phyloP scores from a whole-genome alignment of 2,888 invertebrate genomes.

The Callosobruchus maculatus region DNA sequence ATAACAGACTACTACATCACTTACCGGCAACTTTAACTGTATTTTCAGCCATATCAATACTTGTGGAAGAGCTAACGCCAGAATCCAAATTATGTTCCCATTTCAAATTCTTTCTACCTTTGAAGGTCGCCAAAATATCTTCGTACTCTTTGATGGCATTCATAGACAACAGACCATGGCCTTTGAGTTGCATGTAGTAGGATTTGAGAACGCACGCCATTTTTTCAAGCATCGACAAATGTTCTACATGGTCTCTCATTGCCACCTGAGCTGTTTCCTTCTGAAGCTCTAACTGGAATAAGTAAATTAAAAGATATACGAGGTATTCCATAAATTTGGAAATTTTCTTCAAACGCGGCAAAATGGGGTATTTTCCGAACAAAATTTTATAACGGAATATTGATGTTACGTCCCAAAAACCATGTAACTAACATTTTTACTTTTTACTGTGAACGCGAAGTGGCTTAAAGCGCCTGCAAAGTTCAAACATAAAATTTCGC shows the following conservation, averaged over 20 bases:
- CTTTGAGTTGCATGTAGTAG: constrained; percentile 58
- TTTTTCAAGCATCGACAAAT: constrained; percentile 31
- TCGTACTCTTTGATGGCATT: constrained; percentile 57
- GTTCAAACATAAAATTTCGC: no score
- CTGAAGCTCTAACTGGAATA: constrained; percentile 27
- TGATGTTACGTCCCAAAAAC: no score
- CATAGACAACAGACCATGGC: constrained; percentile 58
- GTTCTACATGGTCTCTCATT: constrained; percentile 31
- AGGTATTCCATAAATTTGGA: no score
- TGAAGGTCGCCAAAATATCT: constrained; percentile 57
- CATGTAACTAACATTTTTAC: no score
- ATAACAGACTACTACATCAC: neutral
- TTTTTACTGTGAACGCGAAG: no score
- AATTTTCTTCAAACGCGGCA: no score
- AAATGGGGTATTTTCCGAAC: no score
- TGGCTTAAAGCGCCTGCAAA: no score
- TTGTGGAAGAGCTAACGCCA: constrained; percentile 31
- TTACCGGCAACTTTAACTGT: neutral
- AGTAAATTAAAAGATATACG: no score
- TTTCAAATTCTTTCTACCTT: constrained; percentile 58
- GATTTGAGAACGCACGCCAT: constrained; percentile 55
- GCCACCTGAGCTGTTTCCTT: constrained; percentile 30
- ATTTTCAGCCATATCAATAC: constrained; percentile 16
- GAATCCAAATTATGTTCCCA: constrained; percentile 53
- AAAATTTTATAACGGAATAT: no score